phyloP scores from a whole-genome alignment of 2,888 invertebrate species.

The Parapristionchus giblindavisi region DNA sequence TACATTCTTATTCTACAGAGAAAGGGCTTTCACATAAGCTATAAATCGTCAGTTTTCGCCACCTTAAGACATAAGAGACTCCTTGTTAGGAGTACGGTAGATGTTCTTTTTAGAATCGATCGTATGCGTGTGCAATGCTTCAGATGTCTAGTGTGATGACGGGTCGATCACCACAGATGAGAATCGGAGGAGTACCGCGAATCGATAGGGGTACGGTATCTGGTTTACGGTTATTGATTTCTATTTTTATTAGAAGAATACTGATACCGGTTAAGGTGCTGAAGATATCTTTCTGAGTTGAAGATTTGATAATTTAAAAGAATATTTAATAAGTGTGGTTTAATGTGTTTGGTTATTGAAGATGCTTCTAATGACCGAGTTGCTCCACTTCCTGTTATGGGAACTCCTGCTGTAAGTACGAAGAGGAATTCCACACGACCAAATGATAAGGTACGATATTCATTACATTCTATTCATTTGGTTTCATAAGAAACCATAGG shows the following conservation, averaged over 20 bases:
- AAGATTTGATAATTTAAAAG: neutral
- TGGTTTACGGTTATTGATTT: neutral
- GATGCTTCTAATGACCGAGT: neutral
- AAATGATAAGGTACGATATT: slow-evolving; percentile 1
- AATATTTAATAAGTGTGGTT: neutral
- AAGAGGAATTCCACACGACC: neutral
- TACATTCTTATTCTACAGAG: too few relatives aligned
- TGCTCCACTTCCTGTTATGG: slow-evolving; percentile 1
- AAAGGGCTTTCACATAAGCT: too few relatives aligned
- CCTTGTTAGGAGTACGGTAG: too few relatives aligned
- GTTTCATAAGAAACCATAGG: too few relatives aligned
- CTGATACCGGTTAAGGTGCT: neutral
- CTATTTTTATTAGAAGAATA: neutral
- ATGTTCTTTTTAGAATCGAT: too few relatives aligned
- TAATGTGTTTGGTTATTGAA: neutral
- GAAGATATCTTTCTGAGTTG: neutral
- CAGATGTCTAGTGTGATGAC: slow-evolving; percentile 50
- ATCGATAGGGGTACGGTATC: neutral
- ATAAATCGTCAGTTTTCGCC: too few relatives aligned
- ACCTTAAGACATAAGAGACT: too few relatives aligned
- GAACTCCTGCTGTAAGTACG: slow-evolving; percentile 19
- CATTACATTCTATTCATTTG: too few relatives aligned
- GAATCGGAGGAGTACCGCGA: neutral
- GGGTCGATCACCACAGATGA: slow-evolving; percentile 50
- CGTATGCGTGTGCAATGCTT: slow-evolving; percentile 57